Evolutionary conservation across 2,113 vertebrate genomes (phyloP), one percentile per base, ranked within the genome.

Genomic region (Amphilophus citrinellus): DNA sequence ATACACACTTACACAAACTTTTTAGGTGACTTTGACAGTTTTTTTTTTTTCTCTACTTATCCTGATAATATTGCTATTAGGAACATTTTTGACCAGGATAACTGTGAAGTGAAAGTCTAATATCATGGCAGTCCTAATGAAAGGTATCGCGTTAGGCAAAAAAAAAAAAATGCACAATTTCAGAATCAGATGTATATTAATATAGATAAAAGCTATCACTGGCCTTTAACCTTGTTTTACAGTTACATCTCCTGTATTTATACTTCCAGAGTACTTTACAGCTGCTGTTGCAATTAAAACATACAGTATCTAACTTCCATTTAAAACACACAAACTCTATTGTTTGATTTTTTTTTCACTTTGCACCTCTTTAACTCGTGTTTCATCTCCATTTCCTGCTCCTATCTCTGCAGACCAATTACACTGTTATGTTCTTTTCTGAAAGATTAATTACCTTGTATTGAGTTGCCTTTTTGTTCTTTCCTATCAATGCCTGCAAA

Each of bases 31-130:
- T 5, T 30, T 71, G 66, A 50, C 24, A 20, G 9, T 4, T 30
- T 0, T 0, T 27, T 0, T 27, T 3, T 17, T 1, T 15, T 24
- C 42, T 42, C 42, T 53, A 13, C 24, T 20, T 30, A 53, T 71
- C 44, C 42, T 71, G 44, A 30, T 50, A 50, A 15, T 50, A 71
- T 71, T 20, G 24, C 7, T 71, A 30, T 53, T 30, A 42, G 6
- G 50, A 71, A 32, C 10, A 20, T 30, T 53, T 71, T 44, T 44
- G 42, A 5, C 11, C 11, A 44, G 11, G 4, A 5, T 44, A 44
- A 44, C 10, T 44, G 10, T 42, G 10, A 11, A 11, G 42, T 13
- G 42, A 44, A 1, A 11, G 11, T 13, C 42, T 44, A 6, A 44
- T 44, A 4, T 50, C 5, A 4, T 68, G 65, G 42, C 65, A 30